Evolutionary conservation across 2,113 vertebrate genomes (phyloP), one percentile per base, ranked within the genome.

Genomic region (Platysteira castanea): DNA sequence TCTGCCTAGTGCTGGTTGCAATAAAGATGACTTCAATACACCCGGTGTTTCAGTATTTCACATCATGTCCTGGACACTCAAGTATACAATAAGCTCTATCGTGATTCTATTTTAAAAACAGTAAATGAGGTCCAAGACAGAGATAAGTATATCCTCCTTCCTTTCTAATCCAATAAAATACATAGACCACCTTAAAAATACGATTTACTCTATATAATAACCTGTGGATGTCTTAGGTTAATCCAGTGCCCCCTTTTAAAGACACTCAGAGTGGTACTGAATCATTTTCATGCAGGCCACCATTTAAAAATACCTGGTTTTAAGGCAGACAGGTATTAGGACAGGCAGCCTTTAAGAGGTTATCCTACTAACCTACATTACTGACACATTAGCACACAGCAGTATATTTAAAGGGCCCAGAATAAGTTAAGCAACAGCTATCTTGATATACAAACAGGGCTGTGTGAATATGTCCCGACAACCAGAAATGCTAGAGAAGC

Each of bases 311-410:
- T 26, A 85, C 49, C 89, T 68, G 20, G 57, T 78, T 96, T 80
- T 76, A 79, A 94, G 74, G 63, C 16, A 73, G 63, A 27, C 31
- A 33, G 37, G 68, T 59, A 95, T 94, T 89, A 93, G 63, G 69
- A 52, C 10, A 26, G 33, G 50, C 64, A 63, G 19, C 44, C 68
- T 56, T 80, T 78, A 84, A 60, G 81, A 88, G 39, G 64, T 83
- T 91, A 96, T 84, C 93, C 93, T 89, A 92, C 93, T 96, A 93
- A 96, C 95, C 95, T 95, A 91, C 95, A 91, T 95, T 94, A 91
- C 87, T 77, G 78, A 78, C 89, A 64, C 35, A 31, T 85, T 56
- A 89, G 57, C 24, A 65, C 28, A 11, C 0, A 61, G 46, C 60
- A 79, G 69, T 44, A 23, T 23, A 65, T 88, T 83, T 91, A 61